phyloP scores from a whole-genome alignment of 2,888 invertebrate genomes.

The Cheilosia vernalis region DNA sequence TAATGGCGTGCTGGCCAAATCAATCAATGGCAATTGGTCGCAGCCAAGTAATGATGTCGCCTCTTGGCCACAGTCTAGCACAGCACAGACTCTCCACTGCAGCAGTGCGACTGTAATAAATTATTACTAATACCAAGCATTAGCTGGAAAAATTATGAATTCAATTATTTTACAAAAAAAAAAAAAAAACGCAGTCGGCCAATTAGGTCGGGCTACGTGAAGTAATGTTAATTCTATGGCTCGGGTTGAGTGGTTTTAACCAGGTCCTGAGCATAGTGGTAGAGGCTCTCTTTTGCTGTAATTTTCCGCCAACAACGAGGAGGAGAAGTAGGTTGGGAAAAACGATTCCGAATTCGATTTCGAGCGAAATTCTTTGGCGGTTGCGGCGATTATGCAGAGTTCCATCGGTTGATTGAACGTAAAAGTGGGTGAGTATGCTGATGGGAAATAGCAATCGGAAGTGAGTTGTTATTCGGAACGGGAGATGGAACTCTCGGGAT shows the following conservation, averaged over 20 bases:
- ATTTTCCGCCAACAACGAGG: constrained; percentile 68
- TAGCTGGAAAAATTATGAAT: constrained; percentile 72
- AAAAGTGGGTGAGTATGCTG: constrained; percentile 28
- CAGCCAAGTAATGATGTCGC: constrained; percentile 58
- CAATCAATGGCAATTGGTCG: constrained; percentile 69
- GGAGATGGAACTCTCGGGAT: constrained; percentile 27
- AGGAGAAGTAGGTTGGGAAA: constrained; percentile 59
- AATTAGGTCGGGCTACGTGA: constrained; percentile 66
- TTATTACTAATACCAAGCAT: constrained; percentile 64
- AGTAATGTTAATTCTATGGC: constrained; percentile 63
- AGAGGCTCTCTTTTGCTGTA: constrained; percentile 36
- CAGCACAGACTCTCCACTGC: constrained; percentile 12
- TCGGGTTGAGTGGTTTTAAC: constrained; percentile 44
- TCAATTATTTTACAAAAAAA: constrained; percentile 64
- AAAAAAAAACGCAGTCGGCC: constrained; percentile 11
- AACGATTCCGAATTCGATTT: constrained; percentile 53
- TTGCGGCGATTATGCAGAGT: constrained; percentile 68
- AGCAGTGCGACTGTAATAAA: constrained; percentile 56
- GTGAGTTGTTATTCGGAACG: constrained; percentile 57
- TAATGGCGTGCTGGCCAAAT: constrained; percentile 38
- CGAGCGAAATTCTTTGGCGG: constrained; percentile 33
- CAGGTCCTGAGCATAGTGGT: constrained; percentile 47
- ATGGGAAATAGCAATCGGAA: constrained; percentile 58
- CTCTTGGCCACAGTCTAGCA: constrained; percentile 1
- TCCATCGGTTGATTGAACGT: constrained; percentile 54